These are phyloP conservation scores for Drosophila melanocephala DNA, from an alignment of 2,888 invertebrate genomes.

Conservation along the genomic window DNA sequence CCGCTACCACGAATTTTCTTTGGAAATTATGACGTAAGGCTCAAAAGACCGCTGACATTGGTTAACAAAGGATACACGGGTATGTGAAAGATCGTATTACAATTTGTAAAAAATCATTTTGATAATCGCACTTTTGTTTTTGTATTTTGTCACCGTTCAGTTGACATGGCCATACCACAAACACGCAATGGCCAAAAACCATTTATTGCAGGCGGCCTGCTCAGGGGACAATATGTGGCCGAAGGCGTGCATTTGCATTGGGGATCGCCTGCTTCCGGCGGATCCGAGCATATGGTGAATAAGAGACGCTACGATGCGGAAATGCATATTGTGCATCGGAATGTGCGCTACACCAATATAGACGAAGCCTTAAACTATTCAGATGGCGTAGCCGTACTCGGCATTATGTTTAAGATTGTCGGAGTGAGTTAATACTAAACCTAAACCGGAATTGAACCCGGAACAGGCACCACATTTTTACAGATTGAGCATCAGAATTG, in stretches of 20 bases:
- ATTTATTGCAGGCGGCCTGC: conserved; percentile 67
- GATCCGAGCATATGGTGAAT: conserved; percentile 86
- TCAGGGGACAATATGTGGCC: conserved; percentile 66
- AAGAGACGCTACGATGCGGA: conserved; percentile 87
- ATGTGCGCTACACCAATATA: conserved; percentile 87
- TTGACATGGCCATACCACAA: conserved; percentile 62
- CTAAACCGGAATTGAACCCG: background rate
- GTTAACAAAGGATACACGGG: conserved; percentile 89
- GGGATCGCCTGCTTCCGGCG: conserved; percentile 89
- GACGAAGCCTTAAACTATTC: conserved; percentile 86
- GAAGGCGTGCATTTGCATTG: conserved; percentile 88
- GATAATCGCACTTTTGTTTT: background rate
- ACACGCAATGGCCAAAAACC: conserved; percentile 67
- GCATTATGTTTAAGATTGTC: conserved; percentile 86
- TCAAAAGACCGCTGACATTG: conserved; percentile 87
- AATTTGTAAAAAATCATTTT: background rate
- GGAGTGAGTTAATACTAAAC: conserved; percentile 29
- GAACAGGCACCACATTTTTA: no score
- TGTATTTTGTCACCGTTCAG: conserved; percentile 40
- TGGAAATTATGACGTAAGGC: conserved; percentile 87
- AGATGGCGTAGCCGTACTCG: conserved; percentile 88
- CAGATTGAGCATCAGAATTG: no score
- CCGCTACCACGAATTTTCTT: conserved; percentile 67
- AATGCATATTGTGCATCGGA: conserved; percentile 89
- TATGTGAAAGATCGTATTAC: conserved; percentile 20